These are phyloP conservation scores for Actinernus sp. DNA, from an alignment of 92 coral and sea anemone genomes.

Conservation along the genomic window DNA sequence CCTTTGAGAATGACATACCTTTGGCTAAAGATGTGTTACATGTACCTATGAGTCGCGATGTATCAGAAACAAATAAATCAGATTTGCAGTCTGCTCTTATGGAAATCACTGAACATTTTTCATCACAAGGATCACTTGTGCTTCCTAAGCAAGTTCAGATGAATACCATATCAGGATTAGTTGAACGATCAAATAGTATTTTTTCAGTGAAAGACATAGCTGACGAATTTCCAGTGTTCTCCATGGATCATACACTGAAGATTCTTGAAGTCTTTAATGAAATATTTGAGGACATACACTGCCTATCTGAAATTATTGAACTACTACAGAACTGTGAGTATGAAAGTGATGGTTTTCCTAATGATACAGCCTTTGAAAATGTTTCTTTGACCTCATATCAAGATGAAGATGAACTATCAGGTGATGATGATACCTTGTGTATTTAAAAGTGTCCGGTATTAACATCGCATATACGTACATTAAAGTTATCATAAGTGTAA, in stretches of 20 bases:
- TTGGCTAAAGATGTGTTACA: neutral
- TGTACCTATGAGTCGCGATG: neutral
- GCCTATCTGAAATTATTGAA: too few relatives aligned
- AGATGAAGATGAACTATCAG: too few relatives aligned
- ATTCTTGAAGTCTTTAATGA: too few relatives aligned
- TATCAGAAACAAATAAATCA: neutral
- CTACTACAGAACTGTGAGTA: too few relatives aligned
- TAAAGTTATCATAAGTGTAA: too few relatives aligned
- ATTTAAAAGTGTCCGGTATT: too few relatives aligned
- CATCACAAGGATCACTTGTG: neutral
- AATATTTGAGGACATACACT: too few relatives aligned
- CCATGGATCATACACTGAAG: neutral
- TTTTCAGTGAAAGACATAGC: slow-evolving; percentile 19
- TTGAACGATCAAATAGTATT: neutral
- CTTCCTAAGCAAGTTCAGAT: neutral
- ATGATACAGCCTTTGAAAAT: too few relatives aligned
- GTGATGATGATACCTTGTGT: too few relatives aligned
- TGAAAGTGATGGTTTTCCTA: too few relatives aligned
- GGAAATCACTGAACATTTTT: neutral
- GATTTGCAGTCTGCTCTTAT: neutral
- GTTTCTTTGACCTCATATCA: too few relatives aligned
- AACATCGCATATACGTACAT: too few relatives aligned
- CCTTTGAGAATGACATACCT: slow-evolving; percentile 16
- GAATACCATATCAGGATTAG: neutral
- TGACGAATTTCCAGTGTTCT: slow-evolving; percentile 6